Base-by-base conservation (phyloP, 1,140 invertebrate species). In the Anoplolepis gracilipes region DNA sequence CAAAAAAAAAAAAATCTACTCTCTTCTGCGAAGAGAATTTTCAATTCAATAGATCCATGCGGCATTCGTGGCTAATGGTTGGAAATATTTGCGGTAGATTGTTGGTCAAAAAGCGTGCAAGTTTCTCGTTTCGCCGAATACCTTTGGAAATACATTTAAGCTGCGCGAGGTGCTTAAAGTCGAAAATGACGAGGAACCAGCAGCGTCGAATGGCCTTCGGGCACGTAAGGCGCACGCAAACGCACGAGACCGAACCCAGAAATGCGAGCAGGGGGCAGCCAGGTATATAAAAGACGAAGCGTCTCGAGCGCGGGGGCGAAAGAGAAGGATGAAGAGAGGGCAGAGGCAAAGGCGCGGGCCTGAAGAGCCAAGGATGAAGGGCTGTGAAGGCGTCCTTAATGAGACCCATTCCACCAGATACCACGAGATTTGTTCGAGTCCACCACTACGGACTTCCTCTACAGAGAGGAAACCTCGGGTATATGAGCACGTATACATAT, bases 331-430 rank as follows among this genome's bases (percentile, higher is more conserved):
- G 70, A 19, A 11, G 39, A 69, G 75, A 49, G 25, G 10, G 19
- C 36, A 55, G 39, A 33, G 25, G 36, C 30, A 42, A 75, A 84
- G 70, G 65, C 33, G 53, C 62, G 86, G 85, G 70, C 79, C 84
- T 89, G 78, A 87, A 91, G 85, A 91, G 89, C 69, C 84, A 84
- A 92, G 86, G 88, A 91, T 91, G 88, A 91, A 92, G 90, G 90
- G 86, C 90, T 86, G 88, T 87, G 90, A 91, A 92, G 91, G 91
- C 90, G 88, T 92, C 87, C 90, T 91, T 92, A 92, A 92, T 92
- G 91, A 93, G 92, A 93, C 91, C 89, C 91, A 90, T 92, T 92
- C 91, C 88, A 87, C 86, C 85, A 86, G 90, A 84, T 91, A 91
- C 87, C 89, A 78, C 85, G 87, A 88, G 87, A 75, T 88, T 75